Evolutionary conservation across 2,888 invertebrate genomes (phyloP), one percentile per base, ranked within the genome.

Genomic region (Temnothorax ravouxi): DNA sequence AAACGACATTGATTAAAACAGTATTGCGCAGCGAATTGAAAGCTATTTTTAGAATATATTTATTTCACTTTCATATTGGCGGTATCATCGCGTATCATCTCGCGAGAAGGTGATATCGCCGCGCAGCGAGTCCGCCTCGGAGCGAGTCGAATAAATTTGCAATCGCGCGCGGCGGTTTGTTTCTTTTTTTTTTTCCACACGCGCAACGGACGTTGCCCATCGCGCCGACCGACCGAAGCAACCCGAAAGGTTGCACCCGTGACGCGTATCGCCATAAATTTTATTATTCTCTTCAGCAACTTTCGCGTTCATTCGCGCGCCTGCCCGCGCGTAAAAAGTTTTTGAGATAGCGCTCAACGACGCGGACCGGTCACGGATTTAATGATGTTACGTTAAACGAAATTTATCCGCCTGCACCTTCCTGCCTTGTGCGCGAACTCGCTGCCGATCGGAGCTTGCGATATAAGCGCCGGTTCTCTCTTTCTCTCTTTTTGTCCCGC

Each of bases 361-460:
- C 38, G 66, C 66, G 59, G 47, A 41, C 79, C 59, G 74, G 59
- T 72, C 79, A 80, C 74, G 79, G 79, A 80, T 80, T 80, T 80
- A 80, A 80, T 80, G 79, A 80, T 80, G 72, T 72, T 80, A 59
- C 79, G 72, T 80, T 80, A 74, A 80, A 59, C 79, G 59, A 74
- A 80, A 80, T 80, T 80, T 80, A 80, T 80, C 74, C 72, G 79
- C 79, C 74, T 74, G 72, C 74, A 59, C 59, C 72, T 59, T 47
- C 56, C 44, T 47, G 34, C 47, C 69, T 44, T n/a, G 54, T 15
- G 44, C 47, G 59, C 74, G 47, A 44, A 59, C 34, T 47, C 79
- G 79, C 59, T 38, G 72, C 47, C 59, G 79, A 80, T 80, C 74
- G 59, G 25, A 72, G 74, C 59, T 59, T 59, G 59, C 79, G 79